These are phyloP conservation scores for Thera obeliscata DNA, from an alignment of 2,888 invertebrate species.

Conservation along the genomic window DNA sequence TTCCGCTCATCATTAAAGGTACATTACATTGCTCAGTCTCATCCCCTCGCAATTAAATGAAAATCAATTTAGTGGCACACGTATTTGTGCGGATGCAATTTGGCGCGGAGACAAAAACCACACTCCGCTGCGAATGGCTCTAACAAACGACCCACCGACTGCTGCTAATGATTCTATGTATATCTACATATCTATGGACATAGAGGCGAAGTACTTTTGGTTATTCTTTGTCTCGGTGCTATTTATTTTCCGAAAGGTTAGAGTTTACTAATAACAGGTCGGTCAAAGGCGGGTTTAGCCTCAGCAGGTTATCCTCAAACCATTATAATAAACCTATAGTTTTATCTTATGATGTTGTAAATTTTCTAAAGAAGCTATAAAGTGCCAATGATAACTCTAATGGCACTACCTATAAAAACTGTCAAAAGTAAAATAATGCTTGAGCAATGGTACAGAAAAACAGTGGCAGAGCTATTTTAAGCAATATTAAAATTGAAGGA, in stretches of 20 bases:
- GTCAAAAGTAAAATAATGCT: too few species aligned
- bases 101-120: constrained; percentile 79
- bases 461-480: background rate
- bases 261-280: background rate
- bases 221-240: background rate
- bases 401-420: too few species aligned
- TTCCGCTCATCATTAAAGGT: constrained; percentile 30
- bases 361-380: too few species aligned
- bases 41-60: constrained; percentile 72
- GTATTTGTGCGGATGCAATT: constrained; percentile 82
- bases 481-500: background rate
- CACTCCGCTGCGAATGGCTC: constrained; percentile 77
- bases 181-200: constrained; percentile 38
- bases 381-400: too few species aligned
- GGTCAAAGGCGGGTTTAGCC: too few species aligned
- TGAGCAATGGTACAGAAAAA: background rate
- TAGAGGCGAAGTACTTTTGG: constrained; percentile 6
- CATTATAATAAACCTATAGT: too few species aligned
- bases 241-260: background rate
- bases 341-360: too few species aligned
- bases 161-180: constrained; percentile 80
- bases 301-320: too few species aligned
- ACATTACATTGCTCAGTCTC: constrained; percentile 40
- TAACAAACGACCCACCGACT: constrained; percentile 82
- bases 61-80: constrained; percentile 78